phyloP scores from a whole-genome alignment of 1,140 invertebrate species.

The Saccostrea cuccullata region DNA sequence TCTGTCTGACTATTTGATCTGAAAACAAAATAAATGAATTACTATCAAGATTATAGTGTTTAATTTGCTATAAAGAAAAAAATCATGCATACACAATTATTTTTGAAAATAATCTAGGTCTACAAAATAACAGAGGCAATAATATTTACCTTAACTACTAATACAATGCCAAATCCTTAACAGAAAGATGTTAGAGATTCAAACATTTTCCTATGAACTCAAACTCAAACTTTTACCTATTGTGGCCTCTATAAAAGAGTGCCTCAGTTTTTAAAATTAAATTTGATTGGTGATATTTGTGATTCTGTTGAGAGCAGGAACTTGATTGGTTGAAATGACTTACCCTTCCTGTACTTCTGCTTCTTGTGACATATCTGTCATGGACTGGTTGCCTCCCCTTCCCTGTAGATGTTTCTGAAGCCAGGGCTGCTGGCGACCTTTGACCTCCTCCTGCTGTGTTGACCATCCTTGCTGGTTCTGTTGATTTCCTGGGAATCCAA shows the following conservation, averaged over 20 bases:
- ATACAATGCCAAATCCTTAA: not conserved
- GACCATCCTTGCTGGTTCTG: constrained; percentile 22
- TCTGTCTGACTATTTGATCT: not conserved
- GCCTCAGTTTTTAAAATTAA: no score
- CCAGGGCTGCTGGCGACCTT: constrained; percentile 3
- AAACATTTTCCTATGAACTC: no score
- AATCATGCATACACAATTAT: no score
- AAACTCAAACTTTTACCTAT: no score
- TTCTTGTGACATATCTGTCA: not conserved
- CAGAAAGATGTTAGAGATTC: not conserved
- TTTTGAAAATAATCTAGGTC: no score
- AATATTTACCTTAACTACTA: not conserved
- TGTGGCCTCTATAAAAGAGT: no score
- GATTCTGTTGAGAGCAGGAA: no score
- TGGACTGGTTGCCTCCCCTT: not conserved
- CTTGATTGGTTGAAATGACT: not conserved
- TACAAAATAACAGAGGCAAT: not conserved
- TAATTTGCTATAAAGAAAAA: no score
- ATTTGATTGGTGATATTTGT: no score
- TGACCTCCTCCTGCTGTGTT: constrained; percentile 37
- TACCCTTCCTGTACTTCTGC: not conserved
- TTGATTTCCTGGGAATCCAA: constrained; percentile 20
- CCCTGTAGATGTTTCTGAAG: not conserved
- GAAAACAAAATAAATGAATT: not conserved
- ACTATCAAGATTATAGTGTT: no score